These are phyloP conservation scores for Coregonus suidteri DNA, from an alignment of 2,797 vertebrate species.

Conservation along the genomic window DNA sequence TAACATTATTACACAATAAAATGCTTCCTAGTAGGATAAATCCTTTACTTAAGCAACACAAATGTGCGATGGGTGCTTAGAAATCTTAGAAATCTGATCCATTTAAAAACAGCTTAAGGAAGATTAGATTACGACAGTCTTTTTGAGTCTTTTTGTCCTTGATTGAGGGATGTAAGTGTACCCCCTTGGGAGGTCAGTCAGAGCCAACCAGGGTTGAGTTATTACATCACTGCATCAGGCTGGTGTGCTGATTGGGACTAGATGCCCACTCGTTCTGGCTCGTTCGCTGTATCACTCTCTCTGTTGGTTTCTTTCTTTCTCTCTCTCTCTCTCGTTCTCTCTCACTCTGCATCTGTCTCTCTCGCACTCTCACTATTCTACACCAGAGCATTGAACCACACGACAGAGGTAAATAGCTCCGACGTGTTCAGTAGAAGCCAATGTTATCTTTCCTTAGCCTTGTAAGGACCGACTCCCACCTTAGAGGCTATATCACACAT, in stretches of 20 bases:
- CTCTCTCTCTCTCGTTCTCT: not conserved
- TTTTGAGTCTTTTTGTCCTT: not conserved
- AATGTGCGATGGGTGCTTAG: not conserved
- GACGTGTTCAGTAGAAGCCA: not conserved
- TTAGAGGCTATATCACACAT: not conserved
- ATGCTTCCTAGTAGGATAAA: not conserved
- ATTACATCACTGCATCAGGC: not conserved
- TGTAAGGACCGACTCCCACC: not conserved
- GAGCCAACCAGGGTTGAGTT: not conserved
- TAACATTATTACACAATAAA: not conserved
- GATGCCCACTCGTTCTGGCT: constrained; percentile 13
- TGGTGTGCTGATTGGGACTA: not conserved
- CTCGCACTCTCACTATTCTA: not conserved
- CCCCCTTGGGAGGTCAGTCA: not conserved
- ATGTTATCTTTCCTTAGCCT: not conserved
- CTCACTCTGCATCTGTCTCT: not conserved
- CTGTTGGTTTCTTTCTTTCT: not conserved
- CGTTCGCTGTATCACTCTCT: constrained; percentile 9
- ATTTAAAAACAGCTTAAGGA: constrained; percentile 14
- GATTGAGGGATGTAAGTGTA: not conserved
- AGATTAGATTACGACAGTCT: constrained; percentile 8
- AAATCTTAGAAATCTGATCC: constrained; percentile 3
- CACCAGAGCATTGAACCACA: not conserved
- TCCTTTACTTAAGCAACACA: not conserved
- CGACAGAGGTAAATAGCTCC: not conserved